A percentile compares a stretch with the other conserved stretches of the same genome.
phyloP scores from a whole-genome alignment of 2,797 vertebrate species.

The Acomys russatus region DNA sequence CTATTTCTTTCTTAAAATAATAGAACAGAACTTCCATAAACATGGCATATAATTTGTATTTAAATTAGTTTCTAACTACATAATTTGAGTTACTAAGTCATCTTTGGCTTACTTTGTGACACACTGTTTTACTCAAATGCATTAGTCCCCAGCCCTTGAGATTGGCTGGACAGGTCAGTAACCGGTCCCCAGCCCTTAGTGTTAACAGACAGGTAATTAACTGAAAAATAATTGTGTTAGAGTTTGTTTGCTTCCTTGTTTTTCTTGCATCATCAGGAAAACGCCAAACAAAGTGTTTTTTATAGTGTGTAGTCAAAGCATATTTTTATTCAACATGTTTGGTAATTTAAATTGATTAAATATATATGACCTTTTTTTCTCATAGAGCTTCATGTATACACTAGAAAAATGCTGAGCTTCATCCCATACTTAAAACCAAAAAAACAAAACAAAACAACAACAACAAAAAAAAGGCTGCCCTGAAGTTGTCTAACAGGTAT shows the following conservation, averaged over 20 bases:
- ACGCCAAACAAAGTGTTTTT: constrained; percentile 20
- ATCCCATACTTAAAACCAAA: background rate
- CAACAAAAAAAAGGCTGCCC: background rate
- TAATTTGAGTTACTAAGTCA: constrained; percentile 48
- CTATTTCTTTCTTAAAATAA: constrained; percentile 60
- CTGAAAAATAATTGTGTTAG: constrained; percentile 32
- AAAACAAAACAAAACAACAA: no score
- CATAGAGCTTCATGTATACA: no score
- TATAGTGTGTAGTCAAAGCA: background rate
- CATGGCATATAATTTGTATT: constrained; percentile 46
- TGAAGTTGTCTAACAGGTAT: constrained; percentile 12
- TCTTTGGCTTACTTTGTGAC: constrained; percentile 53
- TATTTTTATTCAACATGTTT: background rate
- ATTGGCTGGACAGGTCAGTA: constrained; percentile 16
- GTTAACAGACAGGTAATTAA: no score
- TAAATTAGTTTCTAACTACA: constrained; percentile 17
- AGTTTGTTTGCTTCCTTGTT: background rate
- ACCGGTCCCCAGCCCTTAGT: background rate
- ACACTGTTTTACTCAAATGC: constrained; percentile 8
- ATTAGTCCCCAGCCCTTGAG: background rate
- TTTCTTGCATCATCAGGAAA: constrained; percentile 46
- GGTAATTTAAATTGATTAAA: constrained; percentile 16
- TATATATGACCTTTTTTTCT: background rate
- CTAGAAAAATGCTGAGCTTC: background rate
- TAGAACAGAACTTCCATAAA: constrained; percentile 11